Evolutionary conservation across 2,797 vertebrate genomes (phyloP).

Genomic region (Lepilemur septentrionalis): DNA sequence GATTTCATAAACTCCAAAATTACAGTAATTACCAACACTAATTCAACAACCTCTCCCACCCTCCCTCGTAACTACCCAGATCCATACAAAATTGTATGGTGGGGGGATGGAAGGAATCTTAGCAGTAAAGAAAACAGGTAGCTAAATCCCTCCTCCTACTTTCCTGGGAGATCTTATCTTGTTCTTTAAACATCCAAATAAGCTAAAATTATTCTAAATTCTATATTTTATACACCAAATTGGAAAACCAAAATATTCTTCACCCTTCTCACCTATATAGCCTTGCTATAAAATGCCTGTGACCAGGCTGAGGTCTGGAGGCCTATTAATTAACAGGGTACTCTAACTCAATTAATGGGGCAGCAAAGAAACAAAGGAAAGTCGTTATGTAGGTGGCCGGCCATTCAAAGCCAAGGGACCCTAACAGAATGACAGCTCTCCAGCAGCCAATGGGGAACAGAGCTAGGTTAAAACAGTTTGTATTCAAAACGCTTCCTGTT

Average conservation of each 20-base stretch:
- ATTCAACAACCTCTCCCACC: neutral
- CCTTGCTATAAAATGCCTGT: neutral
- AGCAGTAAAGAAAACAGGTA: neutral
- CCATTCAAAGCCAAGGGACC: neutral
- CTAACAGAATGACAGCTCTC: neutral
- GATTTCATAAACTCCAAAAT: conserved; percentile 7
- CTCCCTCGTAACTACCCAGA: neutral
- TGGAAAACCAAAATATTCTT: neutral
- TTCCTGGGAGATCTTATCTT: neutral
- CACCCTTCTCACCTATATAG: neutral
- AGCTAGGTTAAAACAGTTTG: neutral
- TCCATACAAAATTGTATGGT: neutral
- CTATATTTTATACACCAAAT: neutral
- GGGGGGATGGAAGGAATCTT: neutral
- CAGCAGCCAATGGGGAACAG: neutral
- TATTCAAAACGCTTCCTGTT: neutral
- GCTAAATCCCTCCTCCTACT: neutral
- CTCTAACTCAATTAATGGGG: neutral
- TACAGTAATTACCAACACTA: neutral
- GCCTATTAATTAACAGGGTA: neutral
- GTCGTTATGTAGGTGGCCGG: neutral
- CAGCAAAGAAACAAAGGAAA: conserved; percentile 30
- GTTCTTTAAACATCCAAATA: neutral
- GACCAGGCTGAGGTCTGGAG: neutral
- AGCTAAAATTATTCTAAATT: neutral